Evolutionary conservation across 2,888 invertebrate species (phyloP).

Genomic region (Calameuta pallipes): DNA sequence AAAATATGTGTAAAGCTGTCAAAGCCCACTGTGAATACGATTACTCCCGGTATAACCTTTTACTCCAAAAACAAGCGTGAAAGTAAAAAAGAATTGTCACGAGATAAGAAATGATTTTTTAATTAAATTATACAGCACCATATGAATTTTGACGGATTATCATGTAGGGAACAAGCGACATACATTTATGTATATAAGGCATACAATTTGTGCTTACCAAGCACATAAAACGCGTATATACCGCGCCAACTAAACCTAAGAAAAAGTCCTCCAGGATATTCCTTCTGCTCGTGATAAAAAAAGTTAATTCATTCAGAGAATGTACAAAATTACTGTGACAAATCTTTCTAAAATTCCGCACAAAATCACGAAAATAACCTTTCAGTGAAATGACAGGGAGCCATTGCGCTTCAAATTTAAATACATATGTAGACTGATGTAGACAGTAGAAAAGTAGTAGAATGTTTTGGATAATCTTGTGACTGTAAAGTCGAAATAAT

Average conservation of each 20-base stretch:
- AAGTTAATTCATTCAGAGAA: background rate
- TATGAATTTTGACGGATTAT: background rate
- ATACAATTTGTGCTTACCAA: background rate
- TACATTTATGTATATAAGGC: background rate
- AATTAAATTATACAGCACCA: background rate
- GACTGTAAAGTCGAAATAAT: background rate
- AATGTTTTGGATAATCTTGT: background rate
- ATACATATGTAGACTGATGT: background rate
- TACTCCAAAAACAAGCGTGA: background rate
- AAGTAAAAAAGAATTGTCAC: background rate
- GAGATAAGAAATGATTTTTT: background rate
- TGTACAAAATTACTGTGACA: slow-evolving; percentile 11
- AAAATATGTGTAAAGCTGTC: background rate
- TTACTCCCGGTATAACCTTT: background rate
- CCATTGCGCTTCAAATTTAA: slow-evolving; percentile 17
- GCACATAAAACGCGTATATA: background rate
- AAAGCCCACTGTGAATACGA: background rate
- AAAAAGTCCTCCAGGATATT: background rate
- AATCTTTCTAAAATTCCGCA: background rate
- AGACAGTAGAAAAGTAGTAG: background rate
- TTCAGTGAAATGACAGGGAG: slow-evolving; percentile 23
- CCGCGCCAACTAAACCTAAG: background rate
- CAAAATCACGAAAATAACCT: slow-evolving; percentile 18
- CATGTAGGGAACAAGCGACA: background rate
- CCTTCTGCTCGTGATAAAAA: background rate